Conservation (phyloP, 1,140 invertebrate species). For the Philopotamus ludificatus region DNA sequence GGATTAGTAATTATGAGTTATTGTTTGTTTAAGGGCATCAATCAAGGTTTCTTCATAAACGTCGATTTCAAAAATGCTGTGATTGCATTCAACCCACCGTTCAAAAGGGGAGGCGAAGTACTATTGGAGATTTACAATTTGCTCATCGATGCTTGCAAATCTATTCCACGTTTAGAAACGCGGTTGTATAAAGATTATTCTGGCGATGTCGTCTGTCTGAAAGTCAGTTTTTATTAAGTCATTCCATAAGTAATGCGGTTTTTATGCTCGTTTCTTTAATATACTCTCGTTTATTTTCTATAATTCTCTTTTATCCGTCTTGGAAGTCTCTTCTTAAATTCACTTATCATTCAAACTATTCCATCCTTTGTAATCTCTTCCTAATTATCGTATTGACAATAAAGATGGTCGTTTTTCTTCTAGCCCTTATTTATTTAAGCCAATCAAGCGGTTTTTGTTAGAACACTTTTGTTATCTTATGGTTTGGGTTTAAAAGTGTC, state of each 20-base stretch:
- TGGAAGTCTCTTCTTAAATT: conserved; percentile 4
- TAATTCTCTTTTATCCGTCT: too few relatives aligned
- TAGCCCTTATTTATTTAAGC: too few relatives aligned
- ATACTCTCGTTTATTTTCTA: conserved; percentile 12
- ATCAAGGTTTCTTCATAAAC: conserved; percentile 75
- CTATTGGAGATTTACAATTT: conserved; percentile 71
- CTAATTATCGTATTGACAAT: too few relatives aligned
- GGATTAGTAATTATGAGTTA: too few relatives aligned
- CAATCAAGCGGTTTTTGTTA: too few relatives aligned
- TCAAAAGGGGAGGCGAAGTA: conserved; percentile 69
- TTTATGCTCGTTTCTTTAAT: too few relatives aligned
- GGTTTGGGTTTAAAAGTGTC: too few relatives aligned
- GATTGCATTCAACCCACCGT: conserved; percentile 78
- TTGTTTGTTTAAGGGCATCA: conserved; percentile 58
- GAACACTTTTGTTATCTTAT: too few relatives aligned
- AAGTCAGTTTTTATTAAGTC: conserved; percentile 55
- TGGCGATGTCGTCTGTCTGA: conserved; percentile 48
- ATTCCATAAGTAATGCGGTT: too few relatives aligned
- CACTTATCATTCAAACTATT: not conserved
- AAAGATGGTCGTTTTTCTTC: too few relatives aligned
- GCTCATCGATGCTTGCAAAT: too few relatives aligned
- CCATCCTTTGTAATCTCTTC: too few relatives aligned
- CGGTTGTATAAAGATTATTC: conserved; percentile 64
- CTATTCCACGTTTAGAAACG: conserved; percentile 74
- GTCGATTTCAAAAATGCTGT: conserved; percentile 65